Percentiles rank a stretch among this genome's conserved stretches.
Evolutionary conservation across 2,888 invertebrate species (phyloP).

Genomic region (Drosophila cognata): DNA sequence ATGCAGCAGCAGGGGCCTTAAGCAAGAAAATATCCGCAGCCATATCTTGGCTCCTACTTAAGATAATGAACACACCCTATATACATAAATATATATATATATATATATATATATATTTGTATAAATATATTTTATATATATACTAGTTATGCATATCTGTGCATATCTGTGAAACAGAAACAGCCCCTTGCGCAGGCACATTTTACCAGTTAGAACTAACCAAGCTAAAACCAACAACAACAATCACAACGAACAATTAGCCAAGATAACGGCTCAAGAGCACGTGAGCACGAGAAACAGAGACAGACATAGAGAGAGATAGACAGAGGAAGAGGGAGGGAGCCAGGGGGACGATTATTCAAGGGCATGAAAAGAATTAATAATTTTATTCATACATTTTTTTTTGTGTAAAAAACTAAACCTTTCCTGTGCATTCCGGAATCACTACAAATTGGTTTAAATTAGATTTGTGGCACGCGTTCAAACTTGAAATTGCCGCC

Average conservation of each 20-base stretch:
- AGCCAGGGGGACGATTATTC: constrained; percentile 2
- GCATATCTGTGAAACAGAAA: constrained; percentile 10
- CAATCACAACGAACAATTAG: constrained; percentile 16
- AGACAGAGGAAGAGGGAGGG: not conserved
- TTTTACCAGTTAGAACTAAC: constrained; percentile 24
- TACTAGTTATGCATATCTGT: not conserved
- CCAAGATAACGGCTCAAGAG: constrained; percentile 18
- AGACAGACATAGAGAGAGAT: not conserved
- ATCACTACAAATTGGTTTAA: constrained; percentile 42
- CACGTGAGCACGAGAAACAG: not conserved
- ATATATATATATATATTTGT: not conserved
- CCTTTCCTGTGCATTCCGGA: constrained; percentile 45
- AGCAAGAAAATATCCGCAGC: constrained; percentile 41
- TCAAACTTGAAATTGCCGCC: constrained; percentile 11
- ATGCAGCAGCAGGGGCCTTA: constrained; percentile 3
- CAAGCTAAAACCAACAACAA: constrained; percentile 10
- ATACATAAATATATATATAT: constrained; percentile 12
- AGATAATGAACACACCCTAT: constrained; percentile 43
- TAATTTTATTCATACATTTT: not conserved
- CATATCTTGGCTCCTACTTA: constrained; percentile 37
- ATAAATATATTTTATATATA: not conserved
- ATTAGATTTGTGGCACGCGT: constrained; percentile 41
- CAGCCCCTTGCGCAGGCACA: constrained; percentile 2
- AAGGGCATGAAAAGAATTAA: constrained; percentile 17
- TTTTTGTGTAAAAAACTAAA: constrained; percentile 4